Conservation (phyloP, 2,797 vertebrate species). For the Enteromius radiatus region DNA sequence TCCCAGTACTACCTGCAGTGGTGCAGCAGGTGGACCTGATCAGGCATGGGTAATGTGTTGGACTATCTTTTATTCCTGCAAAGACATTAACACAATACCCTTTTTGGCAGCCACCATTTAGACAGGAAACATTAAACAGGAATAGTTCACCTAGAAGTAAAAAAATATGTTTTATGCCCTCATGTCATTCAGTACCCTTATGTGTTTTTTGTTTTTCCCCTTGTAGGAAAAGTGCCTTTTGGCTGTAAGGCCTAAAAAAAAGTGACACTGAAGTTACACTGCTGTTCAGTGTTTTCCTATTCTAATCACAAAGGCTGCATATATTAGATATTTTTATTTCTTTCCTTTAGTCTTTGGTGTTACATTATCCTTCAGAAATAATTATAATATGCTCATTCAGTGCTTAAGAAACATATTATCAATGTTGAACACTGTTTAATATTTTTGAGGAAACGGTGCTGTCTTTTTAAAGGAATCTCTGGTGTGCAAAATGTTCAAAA, state of each 20-base stretch:
- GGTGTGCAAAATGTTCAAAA: not conserved
- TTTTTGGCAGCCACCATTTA: not conserved
- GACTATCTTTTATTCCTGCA: conserved; percentile 23
- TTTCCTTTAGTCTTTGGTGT: not conserved
- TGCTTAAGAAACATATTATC: not conserved
- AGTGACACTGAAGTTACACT: not conserved
- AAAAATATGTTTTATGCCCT: not conserved
- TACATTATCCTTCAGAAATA: not conserved
- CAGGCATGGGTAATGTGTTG: conserved; percentile 35
- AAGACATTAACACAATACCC: conserved; percentile 12
- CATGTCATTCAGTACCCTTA: not conserved
- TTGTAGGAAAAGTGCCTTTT: not conserved
- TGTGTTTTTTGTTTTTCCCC: not conserved
- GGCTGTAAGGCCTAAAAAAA: not conserved
- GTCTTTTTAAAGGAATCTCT: not conserved
- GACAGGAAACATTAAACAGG: not conserved
- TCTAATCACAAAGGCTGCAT: not conserved
- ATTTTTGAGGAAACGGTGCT: not conserved
- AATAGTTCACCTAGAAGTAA: not conserved
- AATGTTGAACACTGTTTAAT: not conserved
- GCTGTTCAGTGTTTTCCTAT: not conserved
- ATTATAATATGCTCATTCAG: not conserved
- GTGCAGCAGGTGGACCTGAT: conserved; percentile 35
- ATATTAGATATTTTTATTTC: not conserved
- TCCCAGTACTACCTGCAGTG: conserved; percentile 23